These are phyloP conservation scores for Dryomyza anilis DNA, from an alignment of 2,888 invertebrate species.

Conservation along the genomic window DNA sequence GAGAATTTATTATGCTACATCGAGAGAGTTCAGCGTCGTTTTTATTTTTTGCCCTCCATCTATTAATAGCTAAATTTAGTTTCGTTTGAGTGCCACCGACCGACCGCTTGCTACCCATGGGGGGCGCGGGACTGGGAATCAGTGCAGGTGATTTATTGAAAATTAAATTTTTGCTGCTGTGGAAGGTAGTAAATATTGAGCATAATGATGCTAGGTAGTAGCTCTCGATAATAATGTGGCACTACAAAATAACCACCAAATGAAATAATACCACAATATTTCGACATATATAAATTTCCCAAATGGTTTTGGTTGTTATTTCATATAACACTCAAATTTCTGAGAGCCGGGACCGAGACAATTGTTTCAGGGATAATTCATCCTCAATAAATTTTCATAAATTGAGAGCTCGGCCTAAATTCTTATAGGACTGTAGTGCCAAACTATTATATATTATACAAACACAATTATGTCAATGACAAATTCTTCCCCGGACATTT, in stretches of 20 bases:
- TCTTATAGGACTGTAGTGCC: too few relatives aligned
- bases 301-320: too few relatives aligned
- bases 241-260: not conserved
- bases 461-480: too few relatives aligned
- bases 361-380: too few relatives aligned
- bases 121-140: not conserved
- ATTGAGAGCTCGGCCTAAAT: too few relatives aligned
- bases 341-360: not conserved
- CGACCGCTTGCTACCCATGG: not conserved
- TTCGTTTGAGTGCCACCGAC: conserved; percentile 12
- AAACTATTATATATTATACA: too few relatives aligned
- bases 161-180: conserved; percentile 34
- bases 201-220: not conserved
- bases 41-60: not conserved
- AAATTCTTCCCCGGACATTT: too few relatives aligned
- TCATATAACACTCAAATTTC: too few relatives aligned
- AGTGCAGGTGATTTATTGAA: conserved; percentile 36
- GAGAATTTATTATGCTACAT: conserved; percentile 8
- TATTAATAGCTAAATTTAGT: conserved; percentile 3
- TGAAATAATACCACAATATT: too few relatives aligned
- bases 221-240: not conserved
- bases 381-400: too few relatives aligned
- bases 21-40: not conserved
- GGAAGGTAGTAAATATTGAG: too few relatives aligned
- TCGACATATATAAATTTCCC: too few relatives aligned